Evolutionary conservation across 92 coral and sea anemone genomes (phyloP), one percentile per base, ranked within the genome.

Genomic region (Pocillopora grandis): DNA sequence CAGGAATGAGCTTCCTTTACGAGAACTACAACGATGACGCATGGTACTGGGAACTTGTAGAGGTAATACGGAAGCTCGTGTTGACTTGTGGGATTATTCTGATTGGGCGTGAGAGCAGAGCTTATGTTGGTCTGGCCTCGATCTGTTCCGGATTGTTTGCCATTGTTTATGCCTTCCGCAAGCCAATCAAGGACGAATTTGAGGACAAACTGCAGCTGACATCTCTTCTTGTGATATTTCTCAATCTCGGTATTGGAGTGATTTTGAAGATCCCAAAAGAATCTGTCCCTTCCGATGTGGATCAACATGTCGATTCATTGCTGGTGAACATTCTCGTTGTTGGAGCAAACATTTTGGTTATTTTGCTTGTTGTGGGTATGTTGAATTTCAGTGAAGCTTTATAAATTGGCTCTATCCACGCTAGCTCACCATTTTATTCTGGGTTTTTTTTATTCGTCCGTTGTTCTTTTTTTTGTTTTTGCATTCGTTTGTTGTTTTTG

Each of bases 31-130:
- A 36, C 14, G 88, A 77, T 12, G 88, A 88, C 49, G 87, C 84
- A 19, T 88, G 91, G 91, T 88, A 88, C 85, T 88, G 91, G 88
- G 91, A 84, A 58, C 91, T 88, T 17, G 85, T 88, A 21, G 91
- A 88, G 71, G 81, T 88, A 63, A 36, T 81, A 27, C 80, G 91
- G 33, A 88, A 88, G 82, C 85, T 88, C 23, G 80, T 88, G 61
- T 77, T 88, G 88, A 88, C 91, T 48, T 88, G 87, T 62, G 91
- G 91, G 60, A 69, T 87, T 31, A 81, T 88, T 59, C 84, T 89
- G 59, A 78, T 84, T 59, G 88, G 89, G 56, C 64, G 84, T 23
- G 87, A 87, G 77, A 87, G 86, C 75, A 80, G 90, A 80, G 78
- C 81, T 35, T 81, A 87, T 14, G 83, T 87, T 13, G 86, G 86